Evolutionary conservation across 2,797 vertebrate species (phyloP).

Genomic region (Uromys caudimaculatus): DNA sequence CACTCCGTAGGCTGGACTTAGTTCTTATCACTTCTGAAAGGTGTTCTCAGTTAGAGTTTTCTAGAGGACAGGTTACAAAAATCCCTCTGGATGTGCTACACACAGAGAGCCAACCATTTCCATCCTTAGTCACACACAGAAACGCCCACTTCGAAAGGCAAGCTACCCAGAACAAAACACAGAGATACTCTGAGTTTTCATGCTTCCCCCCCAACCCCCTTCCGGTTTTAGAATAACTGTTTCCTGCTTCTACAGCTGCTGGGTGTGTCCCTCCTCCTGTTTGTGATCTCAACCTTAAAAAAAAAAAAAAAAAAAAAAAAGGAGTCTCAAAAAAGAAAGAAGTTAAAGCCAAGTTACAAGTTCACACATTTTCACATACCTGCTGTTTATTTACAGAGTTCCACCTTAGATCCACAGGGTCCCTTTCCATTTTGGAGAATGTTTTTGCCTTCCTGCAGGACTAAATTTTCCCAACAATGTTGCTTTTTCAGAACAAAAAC

Average conservation of each 20-base stretch:
- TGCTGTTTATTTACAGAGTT: neutral
- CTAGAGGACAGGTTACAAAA: slow-evolving; percentile 28
- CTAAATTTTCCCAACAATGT: neutral
- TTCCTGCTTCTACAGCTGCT: slow-evolving; percentile 74
- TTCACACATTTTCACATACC: neutral
- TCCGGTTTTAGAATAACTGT: slow-evolving; percentile 22
- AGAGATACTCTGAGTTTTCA: neutral
- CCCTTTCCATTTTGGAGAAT: slow-evolving; percentile 8
- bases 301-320: slow-evolving; percentile 64
- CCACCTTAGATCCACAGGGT: neutral
- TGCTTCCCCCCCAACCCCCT: neutral
- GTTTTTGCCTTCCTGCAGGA: neutral
- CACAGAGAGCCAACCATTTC: neutral
- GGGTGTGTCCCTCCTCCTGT: slow-evolving; percentile 70
- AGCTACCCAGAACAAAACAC: neutral
- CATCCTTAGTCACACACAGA: neutral
- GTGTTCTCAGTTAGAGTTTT: slow-evolving; percentile 27
- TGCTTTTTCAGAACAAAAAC: slow-evolving; percentile 41
- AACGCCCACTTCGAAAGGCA: neutral
- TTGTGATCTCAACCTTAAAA: slow-evolving; percentile 61
- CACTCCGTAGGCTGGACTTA: too few relatives aligned
- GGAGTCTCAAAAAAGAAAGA: slow-evolving; percentile 52
- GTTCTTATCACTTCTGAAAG: slow-evolving; percentile 8
- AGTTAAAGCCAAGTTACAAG: neutral
- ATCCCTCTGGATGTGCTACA: neutral